Evolutionary conservation across 2,888 invertebrate genomes (phyloP).

Genomic region (Caenorhabditis sp.): DNA sequence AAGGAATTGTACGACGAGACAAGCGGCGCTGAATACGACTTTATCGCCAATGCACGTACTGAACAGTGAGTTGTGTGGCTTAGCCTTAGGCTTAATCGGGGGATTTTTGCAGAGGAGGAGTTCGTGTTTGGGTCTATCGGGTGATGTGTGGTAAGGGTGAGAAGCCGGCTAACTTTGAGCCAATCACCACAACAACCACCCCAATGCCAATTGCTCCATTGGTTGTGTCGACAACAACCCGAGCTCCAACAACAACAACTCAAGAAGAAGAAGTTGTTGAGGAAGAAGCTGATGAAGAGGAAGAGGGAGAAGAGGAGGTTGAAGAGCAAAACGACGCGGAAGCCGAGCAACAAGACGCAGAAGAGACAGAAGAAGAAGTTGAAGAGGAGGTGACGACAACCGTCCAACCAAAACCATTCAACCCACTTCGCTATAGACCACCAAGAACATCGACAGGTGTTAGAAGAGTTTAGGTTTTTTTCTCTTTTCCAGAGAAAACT

Average conservation of each 20-base stretch:
- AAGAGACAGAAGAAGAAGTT: constrained; percentile 32
- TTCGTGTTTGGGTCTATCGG: constrained; percentile 67
- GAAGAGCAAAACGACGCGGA: constrained; percentile 20
- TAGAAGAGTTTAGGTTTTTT: constrained; percentile 23
- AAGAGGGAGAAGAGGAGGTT: constrained; percentile 22
- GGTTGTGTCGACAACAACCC: constrained; percentile 20
- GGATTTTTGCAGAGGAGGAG: constrained; percentile 60
- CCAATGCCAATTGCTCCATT: constrained; percentile 11
- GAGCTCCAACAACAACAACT: constrained; percentile 13
- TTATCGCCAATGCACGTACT: constrained; percentile 65
- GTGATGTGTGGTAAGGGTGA: constrained; percentile 55
- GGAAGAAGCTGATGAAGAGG: constrained; percentile 18
- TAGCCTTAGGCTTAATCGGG: too few relatives aligned
- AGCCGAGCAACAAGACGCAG: constrained; percentile 18
- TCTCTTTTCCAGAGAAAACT: too few relatives aligned
- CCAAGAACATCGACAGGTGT: constrained; percentile 49
- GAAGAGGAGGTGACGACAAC: constrained; percentile 29
- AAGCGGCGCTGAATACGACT: constrained; percentile 66
- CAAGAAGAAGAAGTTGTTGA: constrained; percentile 35
- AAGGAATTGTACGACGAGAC: constrained; percentile 60
- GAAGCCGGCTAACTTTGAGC: constrained; percentile 36
- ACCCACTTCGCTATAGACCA: constrained; percentile 67
- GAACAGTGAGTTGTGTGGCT: constrained; percentile 58
- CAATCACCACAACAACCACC: constrained; percentile 30
- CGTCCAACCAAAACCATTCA: constrained; percentile 49